These are phyloP conservation scores for Nephrotoma guestfalica DNA, from an alignment of 2,888 invertebrate genomes.

Conservation along the genomic window DNA sequence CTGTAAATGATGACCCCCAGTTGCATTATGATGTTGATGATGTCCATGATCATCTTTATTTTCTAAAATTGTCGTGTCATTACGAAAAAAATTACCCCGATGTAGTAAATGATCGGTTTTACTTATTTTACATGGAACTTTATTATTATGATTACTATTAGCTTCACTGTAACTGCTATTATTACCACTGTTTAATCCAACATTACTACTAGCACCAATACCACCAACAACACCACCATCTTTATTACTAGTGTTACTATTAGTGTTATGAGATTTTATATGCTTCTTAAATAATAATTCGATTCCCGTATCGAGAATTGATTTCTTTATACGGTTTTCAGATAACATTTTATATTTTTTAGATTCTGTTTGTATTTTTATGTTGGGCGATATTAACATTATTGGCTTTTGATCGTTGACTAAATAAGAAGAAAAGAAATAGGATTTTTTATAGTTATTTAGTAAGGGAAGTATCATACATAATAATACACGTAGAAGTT, in stretches of 20 bases:
- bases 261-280: conserved; percentile 13
- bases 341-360: conserved; percentile 1
- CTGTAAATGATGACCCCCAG: not conserved
- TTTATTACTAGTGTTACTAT: conserved; percentile 7
- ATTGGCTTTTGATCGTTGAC: conserved; percentile 15
- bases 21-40: not conserved
- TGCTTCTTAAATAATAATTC: conserved; percentile 16
- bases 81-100: not conserved
- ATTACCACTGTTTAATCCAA: not conserved
- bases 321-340: conserved; percentile 14
- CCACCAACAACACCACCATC: not conserved
- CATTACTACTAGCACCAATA: not conserved
- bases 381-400: conserved; percentile 15
- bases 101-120: conserved; percentile 1
- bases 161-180: not conserved
- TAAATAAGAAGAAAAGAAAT: conserved; percentile 8
- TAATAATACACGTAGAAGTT: not conserved
- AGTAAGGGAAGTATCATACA: not conserved
- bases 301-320: conserved; percentile 15
- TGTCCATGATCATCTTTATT: not conserved
- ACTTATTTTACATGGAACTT: not conserved
- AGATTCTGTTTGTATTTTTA: conserved; percentile 16
- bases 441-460: not conserved
- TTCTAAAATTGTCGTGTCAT: not conserved
- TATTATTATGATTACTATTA: not conserved